Evolutionary conservation across 2,113 vertebrate species (phyloP).

Genomic region (Petromus typicus): DNA sequence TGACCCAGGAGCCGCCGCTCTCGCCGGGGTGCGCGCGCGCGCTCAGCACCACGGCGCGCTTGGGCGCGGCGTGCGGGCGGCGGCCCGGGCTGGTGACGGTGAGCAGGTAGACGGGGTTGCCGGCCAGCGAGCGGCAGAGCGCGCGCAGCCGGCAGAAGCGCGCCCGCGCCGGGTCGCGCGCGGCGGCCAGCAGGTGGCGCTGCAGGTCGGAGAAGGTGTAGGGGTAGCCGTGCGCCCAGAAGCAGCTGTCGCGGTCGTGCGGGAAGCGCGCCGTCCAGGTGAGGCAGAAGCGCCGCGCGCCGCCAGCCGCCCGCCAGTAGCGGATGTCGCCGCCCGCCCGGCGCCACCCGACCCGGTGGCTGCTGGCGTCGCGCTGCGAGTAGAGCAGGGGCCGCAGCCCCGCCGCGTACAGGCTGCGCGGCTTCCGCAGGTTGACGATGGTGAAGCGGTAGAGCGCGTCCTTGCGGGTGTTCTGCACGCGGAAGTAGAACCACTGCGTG

Average conservation of each 20-base stretch:
- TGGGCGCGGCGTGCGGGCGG: constrained; percentile 74
- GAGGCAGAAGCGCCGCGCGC: constrained; percentile 88
- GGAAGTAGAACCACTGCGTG: constrained; percentile 98
- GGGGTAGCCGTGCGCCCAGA: constrained; percentile 94
- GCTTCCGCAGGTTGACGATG: constrained; percentile 94
- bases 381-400: constrained; percentile 94
- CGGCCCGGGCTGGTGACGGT: constrained; percentile 88
- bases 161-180: constrained; percentile 83
- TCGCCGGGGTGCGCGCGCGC: constrained; percentile 94
- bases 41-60: constrained; percentile 91
- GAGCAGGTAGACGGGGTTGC: constrained; percentile 91
- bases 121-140: constrained; percentile 93
- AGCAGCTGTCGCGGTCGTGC: constrained; percentile 92
- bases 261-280: constrained; percentile 94
- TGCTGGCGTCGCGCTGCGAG: constrained; percentile 89
- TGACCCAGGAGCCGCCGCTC: constrained; percentile 94
- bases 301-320: constrained; percentile 90
- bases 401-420: constrained; percentile 91
- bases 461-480: constrained; percentile 91
- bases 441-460: constrained; percentile 92
- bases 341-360: constrained; percentile 89
- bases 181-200: constrained; percentile 87
- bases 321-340: constrained; percentile 87
- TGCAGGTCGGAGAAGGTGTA: constrained; percentile 95
- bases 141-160: constrained; percentile 89